phyloP scores from a whole-genome alignment of 2,797 vertebrate species.

The Cyclura pinguis region DNA sequence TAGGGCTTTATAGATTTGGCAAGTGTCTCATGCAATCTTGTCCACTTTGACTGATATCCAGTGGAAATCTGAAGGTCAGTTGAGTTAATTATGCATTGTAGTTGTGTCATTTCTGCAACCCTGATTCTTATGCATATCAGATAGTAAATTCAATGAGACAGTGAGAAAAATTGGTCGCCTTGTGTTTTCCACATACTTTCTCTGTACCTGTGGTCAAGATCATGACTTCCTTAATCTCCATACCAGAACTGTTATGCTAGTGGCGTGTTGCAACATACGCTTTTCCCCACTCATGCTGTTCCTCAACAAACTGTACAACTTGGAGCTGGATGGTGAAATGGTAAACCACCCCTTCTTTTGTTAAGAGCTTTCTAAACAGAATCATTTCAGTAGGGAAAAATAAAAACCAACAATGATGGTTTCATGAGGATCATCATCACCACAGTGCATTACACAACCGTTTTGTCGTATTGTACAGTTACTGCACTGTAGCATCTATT shows the following conservation, averaged over 20 bases:
- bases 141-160: neutral
- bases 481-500: too few relatives aligned
- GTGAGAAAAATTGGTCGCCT: neutral
- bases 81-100: neutral
- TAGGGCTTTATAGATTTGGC: neutral
- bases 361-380: neutral
- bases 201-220: neutral
- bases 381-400: neutral
- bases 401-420: too few relatives aligned
- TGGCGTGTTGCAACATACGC: neutral
- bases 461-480: too few relatives aligned
- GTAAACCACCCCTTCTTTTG: neutral
- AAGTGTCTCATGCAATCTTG: neutral
- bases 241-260: neutral
- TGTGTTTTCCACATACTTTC: neutral
- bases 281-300: neutral
- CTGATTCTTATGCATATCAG: neutral
- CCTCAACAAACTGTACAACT: neutral
- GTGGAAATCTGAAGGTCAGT: neutral
- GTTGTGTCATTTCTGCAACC: neutral
- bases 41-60: neutral
- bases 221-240: neutral
- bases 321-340: neutral
- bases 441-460: neutral
- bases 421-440: neutral